Percentiles rank a stretch among this genome's conserved stretches.
phyloP scores from a whole-genome alignment of 2,797 vertebrate species.

The Chaetophractus vellerosus region DNA sequence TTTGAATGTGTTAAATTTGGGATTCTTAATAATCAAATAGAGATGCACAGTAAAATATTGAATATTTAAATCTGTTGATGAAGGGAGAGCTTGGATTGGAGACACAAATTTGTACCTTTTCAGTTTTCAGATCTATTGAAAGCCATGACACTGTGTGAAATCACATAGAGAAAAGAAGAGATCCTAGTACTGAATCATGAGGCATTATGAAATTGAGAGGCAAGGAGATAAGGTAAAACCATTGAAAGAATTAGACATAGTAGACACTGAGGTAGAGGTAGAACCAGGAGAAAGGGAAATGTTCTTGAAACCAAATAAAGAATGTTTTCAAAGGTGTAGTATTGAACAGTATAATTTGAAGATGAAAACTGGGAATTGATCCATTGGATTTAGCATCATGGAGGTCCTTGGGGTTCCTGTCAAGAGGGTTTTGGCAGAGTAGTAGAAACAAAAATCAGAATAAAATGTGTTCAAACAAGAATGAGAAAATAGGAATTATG shows the following conservation, averaged over 20 bases:
- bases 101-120: background rate
- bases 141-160: background rate
- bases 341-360: background rate
- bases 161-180: background rate
- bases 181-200: background rate
- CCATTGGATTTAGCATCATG: background rate
- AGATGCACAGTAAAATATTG: background rate
- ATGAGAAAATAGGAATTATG: background rate
- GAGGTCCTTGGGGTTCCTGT: background rate
- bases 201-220: background rate
- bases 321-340: background rate
- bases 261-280: background rate
- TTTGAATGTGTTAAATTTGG: background rate
- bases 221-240: background rate
- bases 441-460: background rate
- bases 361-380: background rate
- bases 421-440: background rate
- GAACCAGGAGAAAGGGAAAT: slow-evolving; percentile 1
- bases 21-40: background rate
- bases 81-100: background rate
- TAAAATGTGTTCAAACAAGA: slow-evolving; percentile 8
- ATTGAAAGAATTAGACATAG: background rate
- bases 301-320: background rate
- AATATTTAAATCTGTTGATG: background rate
- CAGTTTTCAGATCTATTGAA: background rate